Evolutionary conservation across 2,113 vertebrate species (phyloP), one percentile per base, ranked within the genome.

Genomic region (Larimichthys crocea): DNA sequence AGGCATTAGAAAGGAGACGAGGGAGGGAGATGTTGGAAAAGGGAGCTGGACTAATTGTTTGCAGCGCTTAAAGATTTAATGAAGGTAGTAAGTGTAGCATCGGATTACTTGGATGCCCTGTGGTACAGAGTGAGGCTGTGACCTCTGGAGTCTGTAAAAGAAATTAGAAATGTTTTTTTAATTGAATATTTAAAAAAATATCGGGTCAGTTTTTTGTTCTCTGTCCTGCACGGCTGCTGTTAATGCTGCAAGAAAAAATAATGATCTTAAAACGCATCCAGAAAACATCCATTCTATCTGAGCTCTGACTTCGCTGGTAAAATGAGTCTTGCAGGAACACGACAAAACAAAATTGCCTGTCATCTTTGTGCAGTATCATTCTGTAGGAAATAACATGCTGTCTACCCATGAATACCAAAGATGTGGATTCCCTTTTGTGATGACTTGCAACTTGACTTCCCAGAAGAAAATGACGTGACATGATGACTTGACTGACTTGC

Each of bases 51-150:
- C 88, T 92, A 89, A 92, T 89, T 89, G 90, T 90, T 80, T 68
- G 55, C 65, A 63, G 88, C 14, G 66, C 76, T 84, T 91, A 76
- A 92, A 92, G 85, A 85, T 91, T 94, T 90, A 90, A 94, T 93
- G 88, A 89, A 56, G 84, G 79, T 72, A 76, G 79, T 71, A 65
- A 86, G 56, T 56, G 77, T 46, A 35, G 79, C 53, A 5, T 92
- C 29, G 52, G 82, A 66, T 91, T 86, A 80, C 83, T 66, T 17
- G 17, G 48, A 49, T 17, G 60, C 44, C 22, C 12, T 60, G 40
- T 3, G 49, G 64, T 26, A 60, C 24, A 31, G 22, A 74, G 40
- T 26, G n/a, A 60, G 52, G 52, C 29, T 67, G 46, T 31, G 76
- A 79, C 60, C 75, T 83, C 11, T 49, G 55, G 12, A 40, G 48